These are phyloP conservation scores for Maconellicoccus hirsutus DNA, from an alignment of 1,140 invertebrate species.

Conservation along the genomic window DNA sequence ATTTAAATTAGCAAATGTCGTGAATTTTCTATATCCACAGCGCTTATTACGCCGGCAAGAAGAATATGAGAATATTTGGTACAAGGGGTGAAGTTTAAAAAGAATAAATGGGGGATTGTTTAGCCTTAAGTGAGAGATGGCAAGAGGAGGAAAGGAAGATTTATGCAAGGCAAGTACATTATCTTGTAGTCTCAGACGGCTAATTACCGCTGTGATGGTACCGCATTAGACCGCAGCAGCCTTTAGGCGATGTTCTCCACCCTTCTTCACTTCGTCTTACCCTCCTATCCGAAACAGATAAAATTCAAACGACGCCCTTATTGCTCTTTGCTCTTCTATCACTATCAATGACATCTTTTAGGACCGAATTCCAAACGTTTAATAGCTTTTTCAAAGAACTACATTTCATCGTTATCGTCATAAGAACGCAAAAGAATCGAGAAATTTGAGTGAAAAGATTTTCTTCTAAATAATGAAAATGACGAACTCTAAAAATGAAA, in stretches of 20 bases:
- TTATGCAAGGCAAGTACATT: constrained; percentile 41
- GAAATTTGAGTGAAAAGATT: background rate
- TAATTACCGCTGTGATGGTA: constrained; percentile 34
- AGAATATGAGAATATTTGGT: constrained; percentile 15
- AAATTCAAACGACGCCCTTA: constrained; percentile 21
- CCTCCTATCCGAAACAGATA: constrained; percentile 14
- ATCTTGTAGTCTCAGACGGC: constrained; percentile 42
- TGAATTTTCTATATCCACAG: background rate
- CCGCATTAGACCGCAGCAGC: constrained; percentile 21
- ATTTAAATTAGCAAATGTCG: background rate
- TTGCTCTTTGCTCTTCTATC: constrained; percentile 21
- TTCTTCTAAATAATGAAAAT: background rate
- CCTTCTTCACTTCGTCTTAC: background rate
- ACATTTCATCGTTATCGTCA: constrained; percentile 12
- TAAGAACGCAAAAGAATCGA: background rate
- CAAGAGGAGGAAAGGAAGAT: constrained; percentile 33
- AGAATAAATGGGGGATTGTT: constrained; percentile 22
- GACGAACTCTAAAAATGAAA: background rate
- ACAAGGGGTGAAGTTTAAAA: constrained; percentile 19
- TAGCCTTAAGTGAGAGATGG: constrained; percentile 22
- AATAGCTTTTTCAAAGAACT: constrained; percentile 19
- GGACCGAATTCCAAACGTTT: constrained; percentile 18
- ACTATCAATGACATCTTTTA: constrained; percentile 21
- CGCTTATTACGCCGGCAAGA: background rate
- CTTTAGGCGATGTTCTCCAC: constrained; percentile 11